A percentile compares a stretch with the other conserved stretches of the same genome.
Evolutionary conservation across 2,888 invertebrate species (phyloP).

Genomic region (Ophraella communa): DNA sequence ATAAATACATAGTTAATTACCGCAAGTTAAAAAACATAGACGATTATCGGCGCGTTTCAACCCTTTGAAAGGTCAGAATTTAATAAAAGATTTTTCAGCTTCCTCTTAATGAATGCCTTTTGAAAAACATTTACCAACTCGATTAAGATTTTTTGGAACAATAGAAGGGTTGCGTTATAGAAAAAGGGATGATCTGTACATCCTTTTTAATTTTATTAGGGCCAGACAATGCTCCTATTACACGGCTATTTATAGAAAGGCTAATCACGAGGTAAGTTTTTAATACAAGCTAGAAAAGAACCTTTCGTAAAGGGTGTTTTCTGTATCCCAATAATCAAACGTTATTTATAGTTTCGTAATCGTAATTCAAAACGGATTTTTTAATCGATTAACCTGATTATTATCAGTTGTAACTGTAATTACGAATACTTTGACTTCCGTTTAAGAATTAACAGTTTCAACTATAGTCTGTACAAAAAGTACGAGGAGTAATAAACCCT

Average conservation of each 20-base stretch:
- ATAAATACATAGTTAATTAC: constrained; percentile 21
- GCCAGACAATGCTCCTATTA: constrained; percentile 34
- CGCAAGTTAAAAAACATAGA: background rate
- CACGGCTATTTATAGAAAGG: constrained; percentile 34
- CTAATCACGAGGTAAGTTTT: constrained; percentile 25
- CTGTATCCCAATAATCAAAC: background rate
- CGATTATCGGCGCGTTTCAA: constrained; percentile 27
- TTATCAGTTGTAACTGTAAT: too few relatives aligned
- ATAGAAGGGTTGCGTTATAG: constrained; percentile 29
- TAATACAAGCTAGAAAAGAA: constrained; percentile 11
- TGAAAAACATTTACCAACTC: constrained; percentile 30
- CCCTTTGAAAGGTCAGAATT: constrained; percentile 42
- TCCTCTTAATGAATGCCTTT: constrained; percentile 35
- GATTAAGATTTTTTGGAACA: constrained; percentile 34
- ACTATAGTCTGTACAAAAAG: too few relatives aligned
- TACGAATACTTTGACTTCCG: too few relatives aligned
- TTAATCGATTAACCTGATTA: too few relatives aligned
- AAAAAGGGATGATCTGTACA: constrained; percentile 33
- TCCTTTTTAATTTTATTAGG: constrained; percentile 33
- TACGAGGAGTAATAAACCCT: too few relatives aligned
- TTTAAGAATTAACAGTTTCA: too few relatives aligned
- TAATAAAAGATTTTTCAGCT: constrained; percentile 40
- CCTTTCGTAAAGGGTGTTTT: constrained; percentile 7
- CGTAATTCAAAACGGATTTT: too few relatives aligned
- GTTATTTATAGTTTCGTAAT: background rate